Base-by-base conservation (phyloP, 2,888 invertebrate genomes). In the Salticus scenicus region DNA sequence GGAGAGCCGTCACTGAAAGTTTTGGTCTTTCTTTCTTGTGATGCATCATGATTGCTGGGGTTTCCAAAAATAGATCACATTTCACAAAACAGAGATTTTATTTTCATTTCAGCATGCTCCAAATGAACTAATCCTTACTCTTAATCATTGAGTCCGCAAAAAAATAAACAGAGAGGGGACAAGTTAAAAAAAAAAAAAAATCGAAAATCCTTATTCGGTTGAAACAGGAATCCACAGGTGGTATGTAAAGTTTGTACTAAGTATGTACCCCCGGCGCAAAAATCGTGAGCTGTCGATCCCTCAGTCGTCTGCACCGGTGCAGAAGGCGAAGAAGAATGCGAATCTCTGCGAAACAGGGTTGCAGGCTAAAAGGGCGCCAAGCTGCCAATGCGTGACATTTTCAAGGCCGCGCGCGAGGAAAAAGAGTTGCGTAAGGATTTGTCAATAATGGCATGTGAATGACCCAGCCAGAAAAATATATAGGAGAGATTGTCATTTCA, bases 21-120 rank as follows among this genome's bases (percentile, higher is more conserved):
- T 95, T 95, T 90, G 95, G 95, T 91, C 95, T 95, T 92, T 95
- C 95, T 92, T 95, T 95, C 93, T 95, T 95, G 94, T 95, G 87
- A 64, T 82, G 74, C 81, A 82, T 82, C 74, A 74, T 81, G 5
- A 27, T 70, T 27, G 12, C 5, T 67, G n/a, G 8, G 1, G 24
- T 67, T 4, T 4, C 1, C 17, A 47, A 7, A 17, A 57, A 17
- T 47, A 7, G 14, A 2, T 47, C 42, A n/a, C n/a, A n/a, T 17
- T 2, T 47, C 42, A 12, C n/a, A 57, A 57, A 57, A 57, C 1
- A 17, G 10, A 37, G 37, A 7, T 37, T 37, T 37, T 37, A 7
- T 37, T 57, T 24, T 57, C 2, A 4, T 17, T 57, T 57, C 57
- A 20, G 24, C 71, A 63, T 28, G 33, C 17, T 63, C 69, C 78